Base-by-base conservation (phyloP, 2,113 vertebrate species). In the Centropristis striata region DNA sequence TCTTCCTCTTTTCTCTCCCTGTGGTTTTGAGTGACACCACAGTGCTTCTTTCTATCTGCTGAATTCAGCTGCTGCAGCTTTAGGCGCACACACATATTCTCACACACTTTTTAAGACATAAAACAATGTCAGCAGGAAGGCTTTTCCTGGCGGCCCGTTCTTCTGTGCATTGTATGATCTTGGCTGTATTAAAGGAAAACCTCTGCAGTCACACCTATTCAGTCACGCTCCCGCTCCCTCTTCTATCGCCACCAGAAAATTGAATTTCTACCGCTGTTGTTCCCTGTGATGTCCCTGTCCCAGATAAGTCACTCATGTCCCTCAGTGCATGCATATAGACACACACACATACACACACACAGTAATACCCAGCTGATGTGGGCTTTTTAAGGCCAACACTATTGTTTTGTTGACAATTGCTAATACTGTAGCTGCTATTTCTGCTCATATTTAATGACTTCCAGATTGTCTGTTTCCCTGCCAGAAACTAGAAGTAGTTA, bases 221-320 rank as follows among this genome's bases (percentile, higher is more conserved):
- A 86, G 91, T 89, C 86, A 81, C 73, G 71, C 87, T 88, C 77
- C 36, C 44, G 25, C 84, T 86, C 64, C 27, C 65, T 86, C 69
- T 80, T 81, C 86, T 66, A 64, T 79, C 23, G 71, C 78, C 80
- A 69, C 71, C 85, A 87, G 92, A 90, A 92, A 92, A 93, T 92
- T 87, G 72, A 90, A 91, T 92, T 92, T 88, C 73, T 71, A n/a
- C 84, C 37, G 55, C 78, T 72, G 83, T 88, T 92, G 86, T 92
- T 93, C 73, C 78, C 80, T 90, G 83, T 92, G 90, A 92, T 94
- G 88, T 92, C 68, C 81, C 83, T 64, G 92, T 86, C 90, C 92
- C 86, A 92, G 90, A 92, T 93, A 92, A 93, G 89, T 92, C 90
- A 92, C 79, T 93, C 88, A 75, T 78, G 78, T 89, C 85, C 83